These are phyloP conservation scores for Drosophila quadrilineata DNA, from an alignment of 1,140 invertebrate species.

Conservation along the genomic window DNA sequence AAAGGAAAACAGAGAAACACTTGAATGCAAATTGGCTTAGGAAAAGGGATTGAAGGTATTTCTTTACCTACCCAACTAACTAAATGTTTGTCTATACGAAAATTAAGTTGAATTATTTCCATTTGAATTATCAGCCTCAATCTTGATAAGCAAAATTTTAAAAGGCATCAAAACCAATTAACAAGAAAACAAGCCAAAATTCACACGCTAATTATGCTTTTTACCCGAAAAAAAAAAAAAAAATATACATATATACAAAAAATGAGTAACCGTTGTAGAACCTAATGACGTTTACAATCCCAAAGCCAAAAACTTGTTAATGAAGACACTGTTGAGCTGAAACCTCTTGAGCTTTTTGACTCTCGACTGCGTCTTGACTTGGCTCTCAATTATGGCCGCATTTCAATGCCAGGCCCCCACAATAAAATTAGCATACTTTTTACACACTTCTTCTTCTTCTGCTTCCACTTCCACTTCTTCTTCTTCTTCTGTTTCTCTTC, in stretches of 20 bases:
- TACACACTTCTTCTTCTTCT: constrained; percentile 43
- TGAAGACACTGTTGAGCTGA: constrained; percentile 35
- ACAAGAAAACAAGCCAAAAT: constrained; percentile 39
- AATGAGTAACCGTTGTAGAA: too few relatives aligned
- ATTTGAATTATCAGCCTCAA: constrained; percentile 10
- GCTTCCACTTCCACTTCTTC: constrained; percentile 46
- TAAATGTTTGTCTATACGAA: too few relatives aligned
- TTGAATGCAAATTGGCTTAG: constrained; percentile 52
- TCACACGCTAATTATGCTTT: constrained; percentile 44
- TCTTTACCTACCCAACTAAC: too few relatives aligned
- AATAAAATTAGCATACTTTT: constrained; percentile 71
- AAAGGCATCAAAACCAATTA: constrained; percentile 10
- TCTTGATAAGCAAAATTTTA: background rate
- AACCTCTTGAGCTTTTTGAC: constrained; percentile 53
- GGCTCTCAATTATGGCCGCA: constrained; percentile 54
- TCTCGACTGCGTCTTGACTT: background rate
- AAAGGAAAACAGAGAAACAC: constrained; percentile 21
- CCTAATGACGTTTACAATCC: constrained; percentile 19
- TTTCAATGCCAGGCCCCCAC: constrained; percentile 66
- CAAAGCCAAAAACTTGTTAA: constrained; percentile 34
- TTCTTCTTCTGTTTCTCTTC: constrained; percentile 54
- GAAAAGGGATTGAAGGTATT: too few relatives aligned
- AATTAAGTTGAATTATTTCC: too few relatives aligned
- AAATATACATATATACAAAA: too few relatives aligned
- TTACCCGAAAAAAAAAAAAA: constrained; percentile 1